phyloP scores from a whole-genome alignment of 2,888 invertebrate species.

The Heliconius sara region DNA sequence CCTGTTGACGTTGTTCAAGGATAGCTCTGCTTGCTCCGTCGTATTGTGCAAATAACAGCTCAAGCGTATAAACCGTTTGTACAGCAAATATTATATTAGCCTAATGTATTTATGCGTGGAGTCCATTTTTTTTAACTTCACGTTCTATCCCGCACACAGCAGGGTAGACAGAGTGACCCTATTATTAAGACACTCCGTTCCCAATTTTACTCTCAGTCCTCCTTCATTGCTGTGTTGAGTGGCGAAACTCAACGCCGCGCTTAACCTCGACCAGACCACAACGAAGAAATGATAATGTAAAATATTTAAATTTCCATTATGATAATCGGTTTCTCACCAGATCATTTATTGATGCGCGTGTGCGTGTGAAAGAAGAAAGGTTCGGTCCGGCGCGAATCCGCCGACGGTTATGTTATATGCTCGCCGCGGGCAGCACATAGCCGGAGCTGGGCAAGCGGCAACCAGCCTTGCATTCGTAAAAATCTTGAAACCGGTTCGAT shows the following conservation, averaged over 20 bases:
- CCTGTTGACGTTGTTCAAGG: constrained; percentile 66
- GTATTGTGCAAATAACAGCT: constrained; percentile 64
- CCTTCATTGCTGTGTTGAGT: too few species aligned
- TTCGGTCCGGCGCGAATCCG: constrained; percentile 79
- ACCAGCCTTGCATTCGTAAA: constrained; percentile 84
- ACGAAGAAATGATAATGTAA: too few species aligned
- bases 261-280: too few species aligned
- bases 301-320: constrained; percentile 68
- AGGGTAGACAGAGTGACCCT: too few species aligned
- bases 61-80: constrained; percentile 62
- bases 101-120: constrained; percentile 67
- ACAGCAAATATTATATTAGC: constrained; percentile 71
- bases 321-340: constrained; percentile 62
- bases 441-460: constrained; percentile 61
- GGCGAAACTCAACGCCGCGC: too few species aligned
- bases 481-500: constrained; percentile 83
- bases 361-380: constrained; percentile 72
- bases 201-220: too few species aligned
- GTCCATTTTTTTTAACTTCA: constrained; percentile 56
- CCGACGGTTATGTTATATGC: constrained; percentile 77
- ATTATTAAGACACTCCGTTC: too few species aligned
- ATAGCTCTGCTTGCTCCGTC: constrained; percentile 62
- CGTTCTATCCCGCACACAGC: too few species aligned
- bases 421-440: constrained; percentile 75
- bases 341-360: constrained; percentile 51